Percentiles rank a stretch among this genome's conserved stretches.
These are phyloP conservation scores for Ormyrus thymus DNA, from an alignment of 2,888 invertebrate species.

Conservation along the genomic window DNA sequence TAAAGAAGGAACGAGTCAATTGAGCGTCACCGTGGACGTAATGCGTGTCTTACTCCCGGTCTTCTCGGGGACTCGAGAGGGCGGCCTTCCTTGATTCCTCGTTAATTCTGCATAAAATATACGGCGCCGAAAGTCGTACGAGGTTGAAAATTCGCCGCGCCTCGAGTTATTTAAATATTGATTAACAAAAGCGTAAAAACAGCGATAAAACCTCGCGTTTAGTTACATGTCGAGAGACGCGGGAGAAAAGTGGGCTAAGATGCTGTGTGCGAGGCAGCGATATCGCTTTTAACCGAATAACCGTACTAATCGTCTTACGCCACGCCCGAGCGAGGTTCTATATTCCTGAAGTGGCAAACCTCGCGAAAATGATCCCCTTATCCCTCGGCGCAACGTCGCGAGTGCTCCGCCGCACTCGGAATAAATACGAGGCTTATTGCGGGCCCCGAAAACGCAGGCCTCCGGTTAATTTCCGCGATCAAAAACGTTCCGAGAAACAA, in stretches of 20 bases:
- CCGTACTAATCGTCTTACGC: slow-evolving; percentile 53
- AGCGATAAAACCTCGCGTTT: too few species aligned
- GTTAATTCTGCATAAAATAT: too few species aligned
- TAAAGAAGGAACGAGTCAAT: too few species aligned
- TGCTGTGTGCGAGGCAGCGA: slow-evolving; percentile 44
- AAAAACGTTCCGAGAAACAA: too few species aligned
- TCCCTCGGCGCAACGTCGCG: not conserved
- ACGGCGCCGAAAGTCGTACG: too few species aligned
- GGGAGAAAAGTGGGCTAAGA: slow-evolving; percentile 38
- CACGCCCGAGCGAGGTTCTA: slow-evolving; percentile 39
- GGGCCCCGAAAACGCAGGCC: too few species aligned
- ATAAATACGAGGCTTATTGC: slow-evolving; percentile 13
- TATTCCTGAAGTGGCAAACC: slow-evolving; percentile 49
- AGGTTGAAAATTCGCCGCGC: too few species aligned
- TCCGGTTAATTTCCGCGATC: too few species aligned
- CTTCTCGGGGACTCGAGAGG: not conserved
- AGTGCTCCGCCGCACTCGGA: slow-evolving; percentile 29
- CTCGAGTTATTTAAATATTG: too few species aligned
- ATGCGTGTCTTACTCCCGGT: slow-evolving; percentile 6
- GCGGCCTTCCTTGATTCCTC: too few species aligned
- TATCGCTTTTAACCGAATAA: slow-evolving; percentile 52
- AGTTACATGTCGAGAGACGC: not conserved
- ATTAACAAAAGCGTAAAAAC: too few species aligned
- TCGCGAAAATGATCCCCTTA: slow-evolving; percentile 48
- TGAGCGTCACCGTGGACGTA: too few species aligned